Conservation (phyloP, 2,797 vertebrate genomes). For the Characodon lateralis region DNA sequence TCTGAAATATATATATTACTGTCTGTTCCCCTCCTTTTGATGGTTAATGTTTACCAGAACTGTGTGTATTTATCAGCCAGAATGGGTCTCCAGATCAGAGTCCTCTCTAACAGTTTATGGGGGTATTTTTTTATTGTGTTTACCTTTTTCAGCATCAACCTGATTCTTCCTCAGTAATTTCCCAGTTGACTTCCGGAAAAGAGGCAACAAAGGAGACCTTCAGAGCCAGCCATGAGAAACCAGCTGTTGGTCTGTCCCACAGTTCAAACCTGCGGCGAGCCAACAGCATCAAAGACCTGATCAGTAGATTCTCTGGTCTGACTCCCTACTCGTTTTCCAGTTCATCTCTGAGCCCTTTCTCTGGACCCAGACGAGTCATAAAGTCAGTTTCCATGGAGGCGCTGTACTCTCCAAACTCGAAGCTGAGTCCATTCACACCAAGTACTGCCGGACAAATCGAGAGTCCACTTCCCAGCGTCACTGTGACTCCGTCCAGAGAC, state of each 20-base stretch:
- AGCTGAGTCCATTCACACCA: neutral
- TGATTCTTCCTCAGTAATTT: conserved; percentile 20
- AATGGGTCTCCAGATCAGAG: conserved; percentile 2
- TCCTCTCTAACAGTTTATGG: conserved; percentile 18
- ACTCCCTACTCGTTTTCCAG: conserved; percentile 5
- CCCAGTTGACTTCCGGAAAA: conserved; percentile 18
- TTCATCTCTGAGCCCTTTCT: conserved; percentile 17
- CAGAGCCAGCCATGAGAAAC: conserved; percentile 33
- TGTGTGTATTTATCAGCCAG: neutral
- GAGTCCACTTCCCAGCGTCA: conserved; percentile 43
- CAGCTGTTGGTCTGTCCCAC: conserved; percentile 4
- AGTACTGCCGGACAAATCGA: neutral
- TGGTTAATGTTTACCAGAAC: neutral
- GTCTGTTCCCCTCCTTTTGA: neutral
- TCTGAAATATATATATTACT: neutral
- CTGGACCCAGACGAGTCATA: conserved; percentile 10
- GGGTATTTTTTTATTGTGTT: conserved; percentile 62
- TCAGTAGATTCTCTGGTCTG: conserved; percentile 68
- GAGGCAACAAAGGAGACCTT: conserved; percentile 34
- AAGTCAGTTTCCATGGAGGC: conserved; percentile 23
- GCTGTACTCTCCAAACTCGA: conserved; percentile 3
- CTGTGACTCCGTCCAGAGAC: conserved; percentile 35
- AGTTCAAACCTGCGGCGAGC: conserved; percentile 50
- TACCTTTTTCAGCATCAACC: conserved; percentile 56
- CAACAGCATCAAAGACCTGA: conserved; percentile 75